Base-by-base conservation (phyloP, 2,888 invertebrate genomes). In the Beris morrisii region DNA sequence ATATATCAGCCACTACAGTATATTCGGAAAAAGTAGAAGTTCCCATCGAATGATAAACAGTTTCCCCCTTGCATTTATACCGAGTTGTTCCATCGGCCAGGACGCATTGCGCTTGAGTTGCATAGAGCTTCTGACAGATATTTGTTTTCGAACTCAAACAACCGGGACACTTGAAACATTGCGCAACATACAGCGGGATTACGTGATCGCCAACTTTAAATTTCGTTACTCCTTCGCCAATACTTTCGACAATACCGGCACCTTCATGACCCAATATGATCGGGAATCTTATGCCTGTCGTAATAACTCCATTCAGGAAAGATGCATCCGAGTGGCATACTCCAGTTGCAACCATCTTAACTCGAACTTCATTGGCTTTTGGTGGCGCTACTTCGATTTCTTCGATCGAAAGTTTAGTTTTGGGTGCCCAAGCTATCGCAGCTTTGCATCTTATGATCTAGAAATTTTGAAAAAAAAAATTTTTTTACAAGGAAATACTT, bases 261-360 rank as follows among this genome's bases (percentile, higher is more conserved):
- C 98, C 98, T 82, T 99, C 99, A 76, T 99, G 99, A 0, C 99
- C 99, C 55, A 99, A 84, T 71, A 99, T 83, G 5, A 92, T 91
- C 0, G 98, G 98, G 75, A 97, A 97, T 6, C 43, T 32, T 12
- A 89, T 82, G 5, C 95, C 96, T 80, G 97, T 96, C 0, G 95
- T 89, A 79, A 97, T 96, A 69, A 88, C 85, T 2, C 96, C 96
- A 70, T 88, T 87, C 32, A 94, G 81, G 0, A 96, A 95, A 76
- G 93, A 95, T 0, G 93, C 90, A 81, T 97, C 97, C 0, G 96
- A 96, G 76, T 97, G 97, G 76, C 97, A 97, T 12, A 97, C 78
- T n/a, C 86, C 95, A 65, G 92, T 92, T 50, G 91, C 88, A 1
- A 87, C 77, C 59, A 95, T 85, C 81, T 92, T 89, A 9, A 94